Evolutionary conservation across 1,140 invertebrate genomes (phyloP).

Genomic region (Drosophila ercepeae): DNA sequence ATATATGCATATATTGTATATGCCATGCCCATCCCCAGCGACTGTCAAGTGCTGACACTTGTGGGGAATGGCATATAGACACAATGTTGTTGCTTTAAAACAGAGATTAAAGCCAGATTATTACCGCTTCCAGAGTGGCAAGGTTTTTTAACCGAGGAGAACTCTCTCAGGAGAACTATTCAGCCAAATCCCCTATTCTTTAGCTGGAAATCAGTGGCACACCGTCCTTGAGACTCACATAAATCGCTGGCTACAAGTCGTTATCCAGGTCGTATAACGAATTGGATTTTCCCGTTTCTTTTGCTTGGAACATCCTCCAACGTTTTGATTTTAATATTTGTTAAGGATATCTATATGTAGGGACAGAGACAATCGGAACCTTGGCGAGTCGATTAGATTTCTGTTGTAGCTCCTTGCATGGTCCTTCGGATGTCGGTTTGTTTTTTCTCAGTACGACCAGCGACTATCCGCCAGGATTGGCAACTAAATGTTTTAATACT

Average conservation of each 20-base stretch:
- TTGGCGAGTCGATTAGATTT: constrained; percentile 21
- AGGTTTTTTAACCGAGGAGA: too few species aligned
- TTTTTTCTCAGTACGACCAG: constrained; percentile 19
- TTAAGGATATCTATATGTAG: constrained; percentile 58
- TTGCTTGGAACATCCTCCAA: constrained; percentile 15
- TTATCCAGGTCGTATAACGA: constrained; percentile 10
- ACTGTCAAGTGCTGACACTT: constrained; percentile 60
- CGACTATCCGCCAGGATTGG: constrained; percentile 31
- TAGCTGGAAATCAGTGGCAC: background rate
- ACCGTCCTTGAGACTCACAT: constrained; percentile 54
- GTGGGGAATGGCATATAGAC: constrained; percentile 25
- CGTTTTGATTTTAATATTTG: constrained; percentile 60
- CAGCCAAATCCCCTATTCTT: constrained; percentile 16
- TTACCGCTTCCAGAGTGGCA: constrained; percentile 1
- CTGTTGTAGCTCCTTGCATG: constrained; percentile 15
- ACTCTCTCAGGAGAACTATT: too few species aligned
- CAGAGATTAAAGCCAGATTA: constrained; percentile 34
- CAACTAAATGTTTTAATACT: constrained; percentile 69
- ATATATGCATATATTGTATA: background rate
- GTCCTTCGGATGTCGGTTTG: constrained; percentile 51
- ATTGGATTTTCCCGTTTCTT: constrained; percentile 1
- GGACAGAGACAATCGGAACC: constrained; percentile 16
- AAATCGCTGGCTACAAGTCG: constrained; percentile 60
- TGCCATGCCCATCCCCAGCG: constrained; percentile 31
- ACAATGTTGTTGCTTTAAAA: constrained; percentile 36